Conservation (phyloP, 2,888 invertebrate genomes). For the Zhuqinia jingwanae region DNA sequence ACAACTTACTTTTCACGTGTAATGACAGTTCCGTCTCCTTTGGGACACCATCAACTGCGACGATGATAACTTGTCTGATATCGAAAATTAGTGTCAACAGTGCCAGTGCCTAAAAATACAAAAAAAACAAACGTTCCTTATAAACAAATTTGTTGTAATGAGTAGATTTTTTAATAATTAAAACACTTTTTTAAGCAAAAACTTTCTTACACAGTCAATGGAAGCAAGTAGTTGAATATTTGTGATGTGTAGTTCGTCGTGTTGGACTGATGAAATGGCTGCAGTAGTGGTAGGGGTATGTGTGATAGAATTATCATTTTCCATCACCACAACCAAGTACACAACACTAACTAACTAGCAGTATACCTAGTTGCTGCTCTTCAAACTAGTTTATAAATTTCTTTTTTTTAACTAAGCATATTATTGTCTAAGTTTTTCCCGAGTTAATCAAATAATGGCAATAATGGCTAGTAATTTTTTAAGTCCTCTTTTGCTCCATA, state of each 20-base stretch:
- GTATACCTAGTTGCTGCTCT: too few relatives aligned
- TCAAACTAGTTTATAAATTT: too few relatives aligned
- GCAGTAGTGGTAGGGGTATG: background rate
- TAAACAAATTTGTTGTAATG: background rate
- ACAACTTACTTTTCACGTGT: conserved; percentile 21
- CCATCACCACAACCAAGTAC: background rate
- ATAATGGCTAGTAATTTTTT: too few relatives aligned
- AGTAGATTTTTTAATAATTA: background rate
- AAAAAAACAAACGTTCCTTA: background rate
- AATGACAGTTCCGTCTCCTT: background rate
- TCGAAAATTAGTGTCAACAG: conserved; percentile 47
- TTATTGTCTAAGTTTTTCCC: too few relatives aligned
- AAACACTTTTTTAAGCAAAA: background rate
- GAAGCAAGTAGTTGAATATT: conserved; percentile 58
- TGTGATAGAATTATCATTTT: background rate
- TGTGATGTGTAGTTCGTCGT: conserved; percentile 22
- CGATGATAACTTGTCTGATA: conserved; percentile 41
- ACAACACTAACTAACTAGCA: background rate
- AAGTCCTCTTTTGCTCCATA: too few relatives aligned
- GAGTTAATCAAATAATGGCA: too few relatives aligned
- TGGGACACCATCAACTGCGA: background rate
- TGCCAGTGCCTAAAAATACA: conserved; percentile 41
- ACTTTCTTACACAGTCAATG: conserved; percentile 53
- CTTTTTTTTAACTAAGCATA: too few relatives aligned
- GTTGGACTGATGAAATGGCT: background rate